Conservation (phyloP, 2,888 invertebrate species). For the Seira ritae region DNA sequence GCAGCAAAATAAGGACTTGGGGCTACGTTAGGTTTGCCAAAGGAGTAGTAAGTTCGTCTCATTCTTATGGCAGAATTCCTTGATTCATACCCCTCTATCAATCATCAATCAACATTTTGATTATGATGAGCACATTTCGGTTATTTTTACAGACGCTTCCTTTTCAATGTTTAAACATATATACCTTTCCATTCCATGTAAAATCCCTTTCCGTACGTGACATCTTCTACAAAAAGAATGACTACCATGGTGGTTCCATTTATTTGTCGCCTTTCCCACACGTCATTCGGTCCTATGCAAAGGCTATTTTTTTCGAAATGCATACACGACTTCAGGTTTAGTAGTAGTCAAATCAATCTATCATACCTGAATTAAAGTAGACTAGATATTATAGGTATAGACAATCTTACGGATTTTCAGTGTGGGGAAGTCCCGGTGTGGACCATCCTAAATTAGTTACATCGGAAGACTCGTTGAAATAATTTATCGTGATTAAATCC, state of each 20-base stretch:
- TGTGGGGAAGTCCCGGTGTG: background rate
- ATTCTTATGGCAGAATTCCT: background rate
- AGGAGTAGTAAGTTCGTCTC: slow-evolving; percentile 45
- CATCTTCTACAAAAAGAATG: slow-evolving; percentile 28
- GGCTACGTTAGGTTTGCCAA: slow-evolving; percentile 34
- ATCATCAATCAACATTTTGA: background rate
- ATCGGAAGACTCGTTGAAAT: slow-evolving; percentile 24
- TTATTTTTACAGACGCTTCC: too few relatives aligned
- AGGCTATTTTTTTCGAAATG: background rate
- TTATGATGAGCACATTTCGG: too few relatives aligned
- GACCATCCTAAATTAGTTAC: background rate
- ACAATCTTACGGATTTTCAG: slow-evolving; percentile 35
- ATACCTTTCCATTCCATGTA: slow-evolving; percentile 39
- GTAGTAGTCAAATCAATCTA: background rate
- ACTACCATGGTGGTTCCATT: slow-evolving; percentile 33
- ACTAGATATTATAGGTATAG: too few relatives aligned
- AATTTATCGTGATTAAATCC: slow-evolving; percentile 27
- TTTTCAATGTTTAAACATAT: background rate
- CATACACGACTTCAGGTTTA: too few relatives aligned
- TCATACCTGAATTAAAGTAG: too few relatives aligned
- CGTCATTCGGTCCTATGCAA: slow-evolving; percentile 16
- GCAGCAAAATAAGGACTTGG: slow-evolving; percentile 55
- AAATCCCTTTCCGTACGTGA: slow-evolving; percentile 31
- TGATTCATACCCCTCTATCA: slow-evolving; percentile 32
- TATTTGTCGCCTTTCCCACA: background rate